Conservation (phyloP, 2,888 invertebrate species). For the Syrphus vitripennis region DNA sequence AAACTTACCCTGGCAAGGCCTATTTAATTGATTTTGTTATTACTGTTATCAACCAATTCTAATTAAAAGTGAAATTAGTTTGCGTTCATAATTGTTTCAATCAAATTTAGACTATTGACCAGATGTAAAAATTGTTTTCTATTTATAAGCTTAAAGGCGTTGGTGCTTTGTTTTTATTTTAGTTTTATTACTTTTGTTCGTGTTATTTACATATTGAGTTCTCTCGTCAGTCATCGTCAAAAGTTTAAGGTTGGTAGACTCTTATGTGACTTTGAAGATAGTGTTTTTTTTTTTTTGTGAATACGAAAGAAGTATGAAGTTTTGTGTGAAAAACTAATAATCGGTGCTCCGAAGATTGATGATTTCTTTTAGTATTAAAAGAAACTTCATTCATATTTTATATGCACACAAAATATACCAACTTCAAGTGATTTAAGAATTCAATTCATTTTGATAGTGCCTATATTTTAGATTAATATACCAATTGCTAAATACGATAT, state of each 20-base stretch:
- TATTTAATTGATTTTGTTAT: background rate
- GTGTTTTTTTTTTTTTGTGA: background rate
- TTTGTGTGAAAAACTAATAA: background rate
- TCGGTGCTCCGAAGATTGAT: background rate
- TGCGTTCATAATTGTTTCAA: constrained; percentile 28
- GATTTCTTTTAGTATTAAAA: background rate
- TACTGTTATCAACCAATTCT: background rate
- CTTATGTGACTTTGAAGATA: background rate
- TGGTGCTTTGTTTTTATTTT: background rate
- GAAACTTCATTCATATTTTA: too few relatives aligned
- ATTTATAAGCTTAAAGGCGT: constrained; percentile 30
- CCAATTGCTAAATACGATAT: background rate
- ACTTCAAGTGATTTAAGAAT: background rate
- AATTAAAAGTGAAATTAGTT: background rate
- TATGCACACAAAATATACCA: background rate
- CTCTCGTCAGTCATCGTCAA: constrained; percentile 18
- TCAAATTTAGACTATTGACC: background rate
- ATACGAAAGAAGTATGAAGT: background rate
- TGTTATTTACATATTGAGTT: background rate
- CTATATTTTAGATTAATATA: background rate
- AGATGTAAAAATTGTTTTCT: constrained; percentile 33
- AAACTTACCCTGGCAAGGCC: background rate
- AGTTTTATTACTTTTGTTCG: background rate
- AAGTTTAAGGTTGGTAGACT: constrained; percentile 15
- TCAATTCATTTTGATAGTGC: background rate